Conservation (phyloP, 2,113 vertebrate genomes). For the Syngnathoides biaculeatus region DNA sequence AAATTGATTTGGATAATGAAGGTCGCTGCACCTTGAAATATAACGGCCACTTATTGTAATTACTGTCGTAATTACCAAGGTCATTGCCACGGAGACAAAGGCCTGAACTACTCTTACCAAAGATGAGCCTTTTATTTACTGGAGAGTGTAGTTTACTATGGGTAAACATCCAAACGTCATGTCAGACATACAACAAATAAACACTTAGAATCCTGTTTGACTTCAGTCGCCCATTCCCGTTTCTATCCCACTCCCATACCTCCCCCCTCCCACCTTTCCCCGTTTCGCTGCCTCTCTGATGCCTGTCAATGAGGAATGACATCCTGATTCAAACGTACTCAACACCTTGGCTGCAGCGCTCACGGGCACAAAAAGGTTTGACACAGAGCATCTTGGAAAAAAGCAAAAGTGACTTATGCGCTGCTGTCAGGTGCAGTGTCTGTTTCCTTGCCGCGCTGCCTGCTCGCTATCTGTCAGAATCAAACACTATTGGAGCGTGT, state of each 20-base stretch:
- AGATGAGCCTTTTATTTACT: constrained; percentile 36
- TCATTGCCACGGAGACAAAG: constrained; percentile 66
- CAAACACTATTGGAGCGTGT: constrained; percentile 88
- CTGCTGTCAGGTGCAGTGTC: constrained; percentile 29
- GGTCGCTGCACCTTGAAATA: constrained; percentile 77
- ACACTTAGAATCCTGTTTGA: constrained; percentile 8
- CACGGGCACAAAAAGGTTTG: neutral
- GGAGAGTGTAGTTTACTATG: constrained; percentile 10
- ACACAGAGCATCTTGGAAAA: constrained; percentile 3
- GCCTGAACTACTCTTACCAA: constrained; percentile 54
- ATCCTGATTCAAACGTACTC: constrained; percentile 41
- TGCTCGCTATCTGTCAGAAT: constrained; percentile 69
- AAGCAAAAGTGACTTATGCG: constrained; percentile 7
- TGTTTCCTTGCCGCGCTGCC: constrained; percentile 19
- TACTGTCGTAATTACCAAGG: constrained; percentile 79
- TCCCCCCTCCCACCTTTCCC: neutral
- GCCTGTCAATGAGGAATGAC: constrained; percentile 38
- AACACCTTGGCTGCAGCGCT: constrained; percentile 29
- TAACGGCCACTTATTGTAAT: constrained; percentile 80
- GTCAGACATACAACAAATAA: neutral
- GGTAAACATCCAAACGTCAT: neutral
- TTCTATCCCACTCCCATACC: neutral
- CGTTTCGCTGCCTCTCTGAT: constrained; percentile 21
- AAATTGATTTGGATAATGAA: constrained; percentile 79
- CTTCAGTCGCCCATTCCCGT: constrained; percentile 19